phyloP scores from a whole-genome alignment of 2,113 vertebrate genomes.

The Ptilonorhynchus violaceus region DNA sequence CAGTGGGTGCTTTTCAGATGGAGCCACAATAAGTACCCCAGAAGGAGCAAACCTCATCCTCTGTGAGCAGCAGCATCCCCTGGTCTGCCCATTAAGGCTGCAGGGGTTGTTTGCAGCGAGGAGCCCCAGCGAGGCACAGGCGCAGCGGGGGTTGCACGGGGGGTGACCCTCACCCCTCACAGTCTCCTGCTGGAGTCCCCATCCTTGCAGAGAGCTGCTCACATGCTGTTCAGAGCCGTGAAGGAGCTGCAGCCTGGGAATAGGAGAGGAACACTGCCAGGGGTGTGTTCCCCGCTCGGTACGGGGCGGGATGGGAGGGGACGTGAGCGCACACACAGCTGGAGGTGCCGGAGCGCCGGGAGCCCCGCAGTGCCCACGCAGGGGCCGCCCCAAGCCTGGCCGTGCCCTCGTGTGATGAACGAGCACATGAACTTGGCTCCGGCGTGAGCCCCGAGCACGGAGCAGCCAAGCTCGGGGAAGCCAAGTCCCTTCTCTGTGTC shows the following conservation, averaged over 20 bases:
- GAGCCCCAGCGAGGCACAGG: neutral
- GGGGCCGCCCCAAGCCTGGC: neutral
- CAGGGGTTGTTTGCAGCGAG: neutral
- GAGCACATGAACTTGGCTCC: accelerated
- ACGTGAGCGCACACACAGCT: accelerated
- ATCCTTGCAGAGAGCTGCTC: accelerated
- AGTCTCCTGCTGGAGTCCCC: neutral
- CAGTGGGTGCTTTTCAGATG: neutral
- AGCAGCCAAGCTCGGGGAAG: neutral
- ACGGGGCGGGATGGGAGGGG: accelerated
- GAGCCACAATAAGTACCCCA: neutral
- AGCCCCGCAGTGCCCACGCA: neutral
- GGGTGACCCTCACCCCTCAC: neutral
- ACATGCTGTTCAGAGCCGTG: accelerated
- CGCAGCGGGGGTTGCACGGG: accelerated
- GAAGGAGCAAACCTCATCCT: neutral
- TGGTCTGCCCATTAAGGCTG: accelerated
- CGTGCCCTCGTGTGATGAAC: accelerated
- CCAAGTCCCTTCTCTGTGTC: neutral
- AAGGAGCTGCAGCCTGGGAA: neutral
- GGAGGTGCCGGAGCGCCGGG: neutral
- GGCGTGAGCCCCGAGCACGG: accelerated
- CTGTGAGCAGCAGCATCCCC: neutral
- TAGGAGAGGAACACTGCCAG: accelerated
- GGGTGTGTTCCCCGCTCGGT: accelerated